Evolutionary conservation across 2,113 vertebrate species (phyloP).

Genomic region (Cephalopterus ornatus): DNA sequence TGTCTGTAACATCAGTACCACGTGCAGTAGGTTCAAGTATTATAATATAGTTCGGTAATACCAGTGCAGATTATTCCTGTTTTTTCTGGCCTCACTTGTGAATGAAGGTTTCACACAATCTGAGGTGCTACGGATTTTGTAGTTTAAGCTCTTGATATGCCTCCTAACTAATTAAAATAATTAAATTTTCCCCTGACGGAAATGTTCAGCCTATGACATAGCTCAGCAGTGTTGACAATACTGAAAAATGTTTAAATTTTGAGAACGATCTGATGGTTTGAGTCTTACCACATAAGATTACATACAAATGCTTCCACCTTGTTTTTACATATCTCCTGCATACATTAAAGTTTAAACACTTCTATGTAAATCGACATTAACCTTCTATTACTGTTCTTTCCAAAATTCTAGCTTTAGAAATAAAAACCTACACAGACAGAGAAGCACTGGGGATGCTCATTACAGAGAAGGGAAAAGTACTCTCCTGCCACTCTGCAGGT

Average conservation of each 20-base stretch:
- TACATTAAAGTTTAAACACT: not conserved
- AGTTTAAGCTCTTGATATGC: not conserved
- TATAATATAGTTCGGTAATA: not conserved
- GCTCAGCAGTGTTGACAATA: not conserved
- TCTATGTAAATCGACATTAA: not conserved
- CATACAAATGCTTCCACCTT: fast-evolving
- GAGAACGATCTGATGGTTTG: not conserved
- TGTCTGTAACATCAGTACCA: not conserved
- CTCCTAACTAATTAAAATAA: not conserved
- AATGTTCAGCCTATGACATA: not conserved
- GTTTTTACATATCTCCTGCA: not conserved
- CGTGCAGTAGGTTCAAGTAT: not conserved
- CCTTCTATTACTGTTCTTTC: not conserved
- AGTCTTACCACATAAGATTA: not conserved
- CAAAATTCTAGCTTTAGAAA: not conserved
- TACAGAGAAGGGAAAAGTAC: not conserved
- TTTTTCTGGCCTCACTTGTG: not conserved
- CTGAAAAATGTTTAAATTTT: not conserved
- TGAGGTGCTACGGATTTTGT: not conserved
- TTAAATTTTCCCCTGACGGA: not conserved
- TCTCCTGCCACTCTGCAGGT: not conserved
- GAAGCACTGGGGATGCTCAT: not conserved
- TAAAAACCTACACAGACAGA: not conserved
- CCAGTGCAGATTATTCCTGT: not conserved
- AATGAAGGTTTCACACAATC: not conserved